Conservation (phyloP, 2,113 vertebrate species). For the Accipiter cooperii region DNA sequence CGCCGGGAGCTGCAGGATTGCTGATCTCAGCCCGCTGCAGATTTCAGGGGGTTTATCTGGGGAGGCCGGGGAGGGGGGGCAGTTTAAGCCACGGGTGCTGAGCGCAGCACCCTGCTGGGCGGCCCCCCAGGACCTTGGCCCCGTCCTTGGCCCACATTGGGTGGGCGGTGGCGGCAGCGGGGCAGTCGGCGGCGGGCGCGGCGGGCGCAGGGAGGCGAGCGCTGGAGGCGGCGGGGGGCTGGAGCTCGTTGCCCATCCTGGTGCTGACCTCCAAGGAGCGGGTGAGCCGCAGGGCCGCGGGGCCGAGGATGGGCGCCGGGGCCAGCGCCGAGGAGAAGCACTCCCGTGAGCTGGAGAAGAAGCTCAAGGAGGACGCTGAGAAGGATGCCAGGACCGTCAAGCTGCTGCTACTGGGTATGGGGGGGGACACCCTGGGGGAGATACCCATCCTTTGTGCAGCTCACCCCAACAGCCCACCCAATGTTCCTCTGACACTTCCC, state of each 20-base stretch:
- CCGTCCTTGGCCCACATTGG: constrained; percentile 87
- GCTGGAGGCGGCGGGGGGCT: constrained; percentile 12
- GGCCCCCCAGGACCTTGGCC: constrained; percentile 33
- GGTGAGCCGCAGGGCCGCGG: not conserved
- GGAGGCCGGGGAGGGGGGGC: not conserved
- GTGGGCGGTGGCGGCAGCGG: not conserved
- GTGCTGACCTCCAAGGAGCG: constrained; percentile 31
- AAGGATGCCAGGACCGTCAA: constrained; percentile 96
- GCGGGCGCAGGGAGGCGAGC: too few species aligned
- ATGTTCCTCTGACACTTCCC: not conserved
- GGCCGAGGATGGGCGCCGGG: constrained; percentile 86
- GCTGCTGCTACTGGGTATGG: constrained; percentile 93
- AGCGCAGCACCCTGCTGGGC: constrained; percentile 72
- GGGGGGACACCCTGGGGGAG: not conserved
- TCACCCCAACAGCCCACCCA: not conserved
- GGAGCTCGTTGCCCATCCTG: not conserved
- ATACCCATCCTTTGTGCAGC: not conserved
- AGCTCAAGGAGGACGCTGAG: constrained; percentile 94
- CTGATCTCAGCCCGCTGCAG: constrained; percentile 62
- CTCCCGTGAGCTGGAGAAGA: constrained; percentile 95
- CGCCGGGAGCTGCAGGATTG: not conserved
- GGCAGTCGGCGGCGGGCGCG: too few species aligned
- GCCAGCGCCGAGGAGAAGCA: constrained; percentile 95
- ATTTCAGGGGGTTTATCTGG: constrained; percentile 58
- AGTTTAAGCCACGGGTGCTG: constrained; percentile 67